Conservation (phyloP, 2,113 vertebrate species). For the Polypterus senegalus region DNA sequence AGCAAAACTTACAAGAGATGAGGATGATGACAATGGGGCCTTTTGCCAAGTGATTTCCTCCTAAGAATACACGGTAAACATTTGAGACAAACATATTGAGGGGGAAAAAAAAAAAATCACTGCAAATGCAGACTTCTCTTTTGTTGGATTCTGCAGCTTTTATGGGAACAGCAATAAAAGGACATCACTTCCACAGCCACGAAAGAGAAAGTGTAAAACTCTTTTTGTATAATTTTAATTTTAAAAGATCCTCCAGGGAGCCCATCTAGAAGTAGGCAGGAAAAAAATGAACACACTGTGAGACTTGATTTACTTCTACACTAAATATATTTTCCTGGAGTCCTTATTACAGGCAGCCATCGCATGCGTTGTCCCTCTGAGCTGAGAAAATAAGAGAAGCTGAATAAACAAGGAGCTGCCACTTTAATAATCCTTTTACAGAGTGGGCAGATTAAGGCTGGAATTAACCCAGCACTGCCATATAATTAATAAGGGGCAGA, state of each 20-base stretch:
- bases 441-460: conserved; percentile 51
- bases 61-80: conserved; percentile 25
- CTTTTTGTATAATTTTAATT: too few species aligned
- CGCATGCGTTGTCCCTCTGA: background rate
- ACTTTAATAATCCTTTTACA: conserved; percentile 11
- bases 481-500: conserved; percentile 60
- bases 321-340: background rate
- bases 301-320: too few species aligned
- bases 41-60: conserved; percentile 42
- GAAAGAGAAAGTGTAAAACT: too few species aligned
- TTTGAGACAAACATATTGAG: too few species aligned
- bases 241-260: too few species aligned
- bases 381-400: background rate
- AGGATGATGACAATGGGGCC: conserved; percentile 6
- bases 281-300: too few species aligned
- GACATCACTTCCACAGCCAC: too few species aligned
- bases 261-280: too few species aligned
- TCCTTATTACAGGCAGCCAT: background rate
- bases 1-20: conserved; percentile 44
- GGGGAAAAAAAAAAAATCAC: too few species aligned
- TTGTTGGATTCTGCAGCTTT: too few species aligned
- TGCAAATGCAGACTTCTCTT: too few species aligned
- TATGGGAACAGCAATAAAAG: too few species aligned
- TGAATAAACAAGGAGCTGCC: background rate
- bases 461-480: conserved; percentile 43